Evolutionary conservation across 2,113 vertebrate genomes (phyloP), one percentile per base, ranked within the genome.

Genomic region (Cyanoramphus novaezelandiae): DNA sequence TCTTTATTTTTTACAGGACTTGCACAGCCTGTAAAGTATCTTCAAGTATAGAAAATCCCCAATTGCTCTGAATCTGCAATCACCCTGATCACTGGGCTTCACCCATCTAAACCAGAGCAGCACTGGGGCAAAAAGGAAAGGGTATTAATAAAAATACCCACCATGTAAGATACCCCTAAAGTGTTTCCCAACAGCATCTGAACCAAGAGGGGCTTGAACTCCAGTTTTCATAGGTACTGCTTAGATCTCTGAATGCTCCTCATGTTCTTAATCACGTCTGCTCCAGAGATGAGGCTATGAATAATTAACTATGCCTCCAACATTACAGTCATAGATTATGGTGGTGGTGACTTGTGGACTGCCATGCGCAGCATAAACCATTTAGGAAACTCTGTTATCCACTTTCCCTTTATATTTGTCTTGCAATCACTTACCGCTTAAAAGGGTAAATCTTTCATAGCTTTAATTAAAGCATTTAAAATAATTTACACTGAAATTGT

Each of bases 381-480:
- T 97, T 98, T 97, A 98, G 97, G 97, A 97, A 97, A 95, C 97
- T 95, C 90, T 28, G 97, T 98, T 97, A 97, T 97, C 98, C 96
- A 97, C 98, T 98, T 97, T 98, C 98, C 97, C 97, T 98, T 98
- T 98, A 98, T 98, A 98, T 98, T 98, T 98, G 97, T 97, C 97
- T 96, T 97, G 96, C 97, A 97, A 98, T 98, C 98, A 97, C 97
- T 98, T 98, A 97, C 96, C 59, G 49, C 95, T 98, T 98, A 98
- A 98, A 98, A 97, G 97, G 97, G 97, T 98, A 98, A 98, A 98
- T 98, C 98, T 98, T 98, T 97, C 97, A 97, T 94, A 98, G 97
- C 98, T 98, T 98, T 98, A 98, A 98, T 98, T 98, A 98, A 98
- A 98, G 98, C 97, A 98, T 98, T 98, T 98, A 98, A 98, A 98